phyloP scores from a whole-genome alignment of 2,113 vertebrate genomes.

The Gallinago paraguaiae region DNA sequence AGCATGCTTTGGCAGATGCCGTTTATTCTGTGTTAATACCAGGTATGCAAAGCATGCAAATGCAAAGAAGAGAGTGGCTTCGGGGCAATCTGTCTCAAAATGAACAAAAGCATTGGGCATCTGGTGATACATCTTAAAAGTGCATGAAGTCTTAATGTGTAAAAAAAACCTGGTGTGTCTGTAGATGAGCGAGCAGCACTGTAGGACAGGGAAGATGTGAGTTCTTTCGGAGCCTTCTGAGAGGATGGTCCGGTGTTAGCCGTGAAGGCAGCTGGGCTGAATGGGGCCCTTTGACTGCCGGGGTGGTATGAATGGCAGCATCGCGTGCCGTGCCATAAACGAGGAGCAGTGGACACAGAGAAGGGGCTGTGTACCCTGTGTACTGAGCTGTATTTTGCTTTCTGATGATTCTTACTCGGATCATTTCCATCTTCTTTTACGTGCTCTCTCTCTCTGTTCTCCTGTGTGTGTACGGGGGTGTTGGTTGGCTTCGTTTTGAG shows the following conservation, averaged over 20 bases:
- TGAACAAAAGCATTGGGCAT: background rate
- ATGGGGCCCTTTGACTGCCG: background rate
- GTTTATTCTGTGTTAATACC: background rate
- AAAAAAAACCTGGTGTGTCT: background rate
- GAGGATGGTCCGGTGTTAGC: background rate
- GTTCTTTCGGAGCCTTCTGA: background rate
- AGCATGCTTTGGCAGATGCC: background rate
- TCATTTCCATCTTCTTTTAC: background rate
- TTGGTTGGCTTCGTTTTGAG: background rate
- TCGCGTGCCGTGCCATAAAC: background rate
- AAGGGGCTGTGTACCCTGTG: background rate
- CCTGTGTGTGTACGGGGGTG: accelerated
- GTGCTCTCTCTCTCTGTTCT: background rate
- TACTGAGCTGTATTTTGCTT: background rate
- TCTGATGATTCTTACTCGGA: background rate
- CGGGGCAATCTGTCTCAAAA: background rate
- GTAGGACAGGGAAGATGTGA: background rate
- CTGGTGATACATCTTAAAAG: background rate
- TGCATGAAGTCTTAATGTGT: background rate
- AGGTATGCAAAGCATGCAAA: background rate
- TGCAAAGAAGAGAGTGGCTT: background rate
- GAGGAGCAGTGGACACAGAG: background rate
- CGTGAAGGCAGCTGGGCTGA: background rate
- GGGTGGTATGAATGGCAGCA: background rate
- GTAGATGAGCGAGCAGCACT: background rate